These are phyloP conservation scores for Crotalus horridus DNA, from an alignment of 2,113 vertebrate genomes.

Conservation along the genomic window DNA sequence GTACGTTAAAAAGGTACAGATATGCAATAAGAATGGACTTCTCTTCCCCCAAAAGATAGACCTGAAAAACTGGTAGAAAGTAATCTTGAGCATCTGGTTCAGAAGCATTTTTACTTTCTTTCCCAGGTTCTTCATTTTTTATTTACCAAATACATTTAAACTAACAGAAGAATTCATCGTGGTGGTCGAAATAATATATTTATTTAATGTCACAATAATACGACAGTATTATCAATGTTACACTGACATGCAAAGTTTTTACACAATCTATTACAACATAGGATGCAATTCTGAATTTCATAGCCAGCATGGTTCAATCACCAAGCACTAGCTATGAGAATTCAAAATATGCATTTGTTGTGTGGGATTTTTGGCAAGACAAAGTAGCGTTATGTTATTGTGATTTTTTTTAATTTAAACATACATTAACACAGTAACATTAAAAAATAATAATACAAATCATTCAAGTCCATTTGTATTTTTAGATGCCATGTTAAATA, in stretches of 20 bases:
- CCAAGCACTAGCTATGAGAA: conserved; percentile 27
- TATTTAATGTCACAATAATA: conserved; percentile 9
- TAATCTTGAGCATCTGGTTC: conserved; percentile 40
- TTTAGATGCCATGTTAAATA: neutral
- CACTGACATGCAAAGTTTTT: neutral
- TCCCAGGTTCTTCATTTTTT: conserved; percentile 43
- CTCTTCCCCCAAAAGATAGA: conserved; percentile 43
- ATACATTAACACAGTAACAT: conserved; percentile 8
- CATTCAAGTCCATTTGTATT: neutral
- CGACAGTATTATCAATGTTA: neutral
- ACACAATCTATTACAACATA: conserved; percentile 39
- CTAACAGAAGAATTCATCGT: conserved; percentile 48
- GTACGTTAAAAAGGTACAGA: conserved; percentile 45
- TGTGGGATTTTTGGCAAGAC: conserved; percentile 3
- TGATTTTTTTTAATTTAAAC: neutral
- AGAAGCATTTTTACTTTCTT: conserved; percentile 46
- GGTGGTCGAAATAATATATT: conserved; percentile 17
- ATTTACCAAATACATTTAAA: conserved; percentile 41
- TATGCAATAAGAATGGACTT: conserved; percentile 43
- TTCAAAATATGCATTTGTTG: conserved; percentile 17
- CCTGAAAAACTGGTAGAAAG: conserved; percentile 32
- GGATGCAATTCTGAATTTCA: conserved; percentile 46
- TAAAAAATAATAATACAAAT: conserved; percentile 17
- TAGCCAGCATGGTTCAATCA: conserved; percentile 32
- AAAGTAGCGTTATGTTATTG: neutral